phyloP scores from a whole-genome alignment of 1,140 invertebrate genomes.

The Bombus vancouverensis region DNA sequence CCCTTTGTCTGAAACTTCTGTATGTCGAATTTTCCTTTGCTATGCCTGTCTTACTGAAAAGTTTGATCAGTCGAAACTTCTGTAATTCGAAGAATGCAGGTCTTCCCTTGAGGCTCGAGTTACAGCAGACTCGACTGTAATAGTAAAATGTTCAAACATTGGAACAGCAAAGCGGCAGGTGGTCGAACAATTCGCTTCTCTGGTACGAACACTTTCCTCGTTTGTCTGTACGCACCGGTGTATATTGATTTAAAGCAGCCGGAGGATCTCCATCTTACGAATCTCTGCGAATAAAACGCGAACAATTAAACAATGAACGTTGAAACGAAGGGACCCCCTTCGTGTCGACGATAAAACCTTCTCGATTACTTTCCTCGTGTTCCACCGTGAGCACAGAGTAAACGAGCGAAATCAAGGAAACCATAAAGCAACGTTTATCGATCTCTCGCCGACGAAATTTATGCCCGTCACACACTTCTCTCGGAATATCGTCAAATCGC shows the following conservation, averaged over 20 bases:
- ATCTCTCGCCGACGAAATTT: slow-evolving; percentile 38
- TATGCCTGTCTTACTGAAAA: no score
- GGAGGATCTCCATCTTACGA: neutral
- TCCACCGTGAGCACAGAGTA: neutral
- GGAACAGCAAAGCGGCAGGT: no score
- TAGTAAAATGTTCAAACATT: no score
- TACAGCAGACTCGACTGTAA: no score
- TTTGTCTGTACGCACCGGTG: neutral
- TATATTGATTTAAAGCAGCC: slow-evolving; percentile 11
- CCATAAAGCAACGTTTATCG: slow-evolving; percentile 52
- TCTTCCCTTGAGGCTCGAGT: no score
- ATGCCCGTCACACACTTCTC: neutral
- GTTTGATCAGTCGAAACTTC: no score
- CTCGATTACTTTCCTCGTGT: neutral
- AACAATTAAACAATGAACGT: slow-evolving; percentile 22
- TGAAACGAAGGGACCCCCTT: neutral
- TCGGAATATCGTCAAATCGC: slow-evolving; percentile 45
- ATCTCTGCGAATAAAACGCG: neutral
- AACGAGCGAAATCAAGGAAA: neutral
- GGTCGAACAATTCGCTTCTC: neutral
- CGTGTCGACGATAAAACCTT: slow-evolving; percentile 21
- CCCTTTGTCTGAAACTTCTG: no score
- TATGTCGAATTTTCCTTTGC: no score
- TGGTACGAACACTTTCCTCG: neutral
- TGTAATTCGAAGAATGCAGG: no score